These are phyloP conservation scores for Neoniphon sammara DNA, from an alignment of 2,797 vertebrate species.

Conservation along the genomic window DNA sequence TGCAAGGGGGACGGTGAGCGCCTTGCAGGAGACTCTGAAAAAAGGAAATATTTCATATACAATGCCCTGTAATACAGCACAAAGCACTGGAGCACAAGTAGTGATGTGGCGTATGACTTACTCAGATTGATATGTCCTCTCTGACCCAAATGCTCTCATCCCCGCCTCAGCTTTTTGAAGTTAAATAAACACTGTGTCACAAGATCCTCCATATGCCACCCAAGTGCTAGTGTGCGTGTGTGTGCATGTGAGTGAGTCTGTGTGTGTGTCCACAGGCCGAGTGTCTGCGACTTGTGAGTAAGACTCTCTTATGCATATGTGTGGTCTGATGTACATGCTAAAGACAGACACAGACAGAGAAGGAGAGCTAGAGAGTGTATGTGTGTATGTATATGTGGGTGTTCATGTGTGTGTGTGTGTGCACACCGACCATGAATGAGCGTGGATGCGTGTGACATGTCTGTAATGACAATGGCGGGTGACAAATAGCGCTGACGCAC, in stretches of 20 bases:
- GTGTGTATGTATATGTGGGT: background rate
- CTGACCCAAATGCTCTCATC: slow-evolving; percentile 74
- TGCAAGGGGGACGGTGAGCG: slow-evolving; percentile 37
- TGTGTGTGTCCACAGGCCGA: slow-evolving; percentile 57
- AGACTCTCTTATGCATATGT: slow-evolving; percentile 23
- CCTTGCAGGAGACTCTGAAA: slow-evolving; percentile 46
- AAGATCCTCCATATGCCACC: slow-evolving; percentile 76
- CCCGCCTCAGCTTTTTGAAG: slow-evolving; percentile 74
- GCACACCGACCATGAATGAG: slow-evolving; percentile 3
- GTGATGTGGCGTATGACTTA: slow-evolving; percentile 70
- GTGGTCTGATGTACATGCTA: slow-evolving; percentile 13
- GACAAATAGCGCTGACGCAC: slow-evolving; percentile 77
- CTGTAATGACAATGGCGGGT: slow-evolving; percentile 68
- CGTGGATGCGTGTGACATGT: slow-evolving; percentile 61
- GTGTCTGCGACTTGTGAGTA: slow-evolving; percentile 58
- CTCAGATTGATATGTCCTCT: slow-evolving; percentile 71
- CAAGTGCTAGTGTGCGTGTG: slow-evolving; percentile 71
- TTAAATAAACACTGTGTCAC: slow-evolving; percentile 77
- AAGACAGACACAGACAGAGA: too few relatives aligned
- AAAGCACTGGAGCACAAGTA: slow-evolving; percentile 17
- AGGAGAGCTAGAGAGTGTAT: slow-evolving; percentile 12
- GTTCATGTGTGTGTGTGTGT: slow-evolving; percentile 28
- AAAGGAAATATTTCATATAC: slow-evolving; percentile 63
- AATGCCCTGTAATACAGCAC: slow-evolving; percentile 53
- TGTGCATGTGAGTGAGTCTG: slow-evolving; percentile 55